phyloP scores from a whole-genome alignment of 2,113 vertebrate species.

The Oxyura jamaicensis region DNA sequence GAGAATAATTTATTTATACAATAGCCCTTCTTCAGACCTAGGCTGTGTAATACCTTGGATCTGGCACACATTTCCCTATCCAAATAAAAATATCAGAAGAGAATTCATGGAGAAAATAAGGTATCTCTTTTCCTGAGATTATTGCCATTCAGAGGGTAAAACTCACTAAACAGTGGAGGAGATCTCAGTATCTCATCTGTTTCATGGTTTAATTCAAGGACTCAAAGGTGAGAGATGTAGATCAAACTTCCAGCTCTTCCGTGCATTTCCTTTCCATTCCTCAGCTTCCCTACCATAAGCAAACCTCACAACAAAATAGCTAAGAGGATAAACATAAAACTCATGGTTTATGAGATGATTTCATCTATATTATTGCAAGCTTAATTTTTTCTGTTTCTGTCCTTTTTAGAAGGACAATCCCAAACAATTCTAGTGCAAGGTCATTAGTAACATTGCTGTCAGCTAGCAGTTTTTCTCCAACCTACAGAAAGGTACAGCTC shows the following conservation, averaged over 20 bases:
- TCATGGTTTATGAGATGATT: background rate
- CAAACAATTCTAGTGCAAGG: background rate
- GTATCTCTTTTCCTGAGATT: background rate
- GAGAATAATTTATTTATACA: background rate
- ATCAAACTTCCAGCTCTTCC: background rate
- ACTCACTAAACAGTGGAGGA: background rate
- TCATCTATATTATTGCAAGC: background rate
- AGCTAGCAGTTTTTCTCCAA: background rate
- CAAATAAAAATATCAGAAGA: background rate
- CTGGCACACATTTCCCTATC: background rate
- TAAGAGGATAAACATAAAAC: background rate
- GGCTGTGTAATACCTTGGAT: background rate
- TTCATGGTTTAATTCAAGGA: background rate
- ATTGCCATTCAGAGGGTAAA: background rate
- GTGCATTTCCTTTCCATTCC: background rate
- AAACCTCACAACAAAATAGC: background rate
- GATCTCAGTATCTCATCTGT: background rate
- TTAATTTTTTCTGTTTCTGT: no score
- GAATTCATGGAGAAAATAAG: background rate
- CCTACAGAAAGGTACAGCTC: background rate
- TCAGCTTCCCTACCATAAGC: background rate
- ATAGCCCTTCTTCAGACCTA: background rate
- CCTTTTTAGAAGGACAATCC: background rate
- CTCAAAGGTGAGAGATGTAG: background rate
- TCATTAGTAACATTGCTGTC: background rate